phyloP scores from a whole-genome alignment of 2,888 invertebrate genomes.

The Galerucella pusilla region DNA sequence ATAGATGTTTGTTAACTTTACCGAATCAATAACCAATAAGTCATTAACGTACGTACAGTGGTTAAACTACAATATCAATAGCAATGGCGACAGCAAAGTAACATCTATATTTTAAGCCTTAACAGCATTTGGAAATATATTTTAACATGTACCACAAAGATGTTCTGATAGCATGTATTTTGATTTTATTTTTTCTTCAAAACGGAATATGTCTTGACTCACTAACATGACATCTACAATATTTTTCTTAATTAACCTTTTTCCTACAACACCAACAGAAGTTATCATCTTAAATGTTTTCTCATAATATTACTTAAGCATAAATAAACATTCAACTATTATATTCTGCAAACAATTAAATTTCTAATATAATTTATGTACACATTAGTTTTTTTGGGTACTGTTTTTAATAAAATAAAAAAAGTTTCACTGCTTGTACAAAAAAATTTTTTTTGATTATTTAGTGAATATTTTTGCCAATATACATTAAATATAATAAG shows the following conservation, averaged over 20 bases:
- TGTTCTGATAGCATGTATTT: conserved; percentile 13
- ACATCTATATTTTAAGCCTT: conserved; percentile 21
- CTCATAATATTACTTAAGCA: conserved; percentile 7
- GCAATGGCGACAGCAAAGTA: conserved; percentile 6
- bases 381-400: not conserved
- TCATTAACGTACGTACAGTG: conserved; percentile 6
- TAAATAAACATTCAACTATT: not conserved
- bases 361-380: conserved; percentile 11
- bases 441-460: not conserved
- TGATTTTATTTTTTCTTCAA: not conserved
- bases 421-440: not conserved
- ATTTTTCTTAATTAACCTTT: conserved; percentile 8
- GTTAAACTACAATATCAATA: conserved; percentile 14
- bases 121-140: conserved; percentile 11
- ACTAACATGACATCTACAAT: conserved; percentile 9
- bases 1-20: conserved; percentile 12
- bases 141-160: conserved; percentile 9
- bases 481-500: not conserved
- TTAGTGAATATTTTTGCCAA: too few relatives aligned
- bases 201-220: conserved; percentile 7
- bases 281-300: not conserved
- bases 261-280: conserved; percentile 6
- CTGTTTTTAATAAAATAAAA: not conserved
- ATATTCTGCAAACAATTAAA: not conserved
- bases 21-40: conserved; percentile 7